Conservation (phyloP, 2,888 invertebrate genomes). For the Tipula helvola region DNA sequence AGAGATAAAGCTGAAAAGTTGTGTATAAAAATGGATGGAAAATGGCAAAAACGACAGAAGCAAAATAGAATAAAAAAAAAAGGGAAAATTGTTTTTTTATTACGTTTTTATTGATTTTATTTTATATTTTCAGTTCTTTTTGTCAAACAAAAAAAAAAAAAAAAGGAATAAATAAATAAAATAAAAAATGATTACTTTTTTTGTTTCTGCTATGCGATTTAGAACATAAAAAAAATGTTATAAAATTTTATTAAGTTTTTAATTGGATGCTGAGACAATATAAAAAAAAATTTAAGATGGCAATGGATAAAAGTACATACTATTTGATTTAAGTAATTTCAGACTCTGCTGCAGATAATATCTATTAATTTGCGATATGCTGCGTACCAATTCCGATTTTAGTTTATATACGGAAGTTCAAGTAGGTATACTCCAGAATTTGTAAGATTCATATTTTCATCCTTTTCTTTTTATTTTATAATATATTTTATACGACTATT, state of each 20-base stretch:
- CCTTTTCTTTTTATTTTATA: too few relatives aligned
- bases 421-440: too few relatives aligned
- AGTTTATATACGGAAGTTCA: too few relatives aligned
- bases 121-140: neutral
- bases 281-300: neutral
- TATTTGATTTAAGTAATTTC: neutral
- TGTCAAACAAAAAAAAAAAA: neutral
- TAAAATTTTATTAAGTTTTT: neutral
- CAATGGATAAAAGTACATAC: neutral
- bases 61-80: neutral
- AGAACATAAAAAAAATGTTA: neutral
- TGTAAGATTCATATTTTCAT: too few relatives aligned
- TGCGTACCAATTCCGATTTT: too few relatives aligned
- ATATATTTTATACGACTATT: too few relatives aligned
- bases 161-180: neutral
- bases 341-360: neutral
- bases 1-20: neutral
- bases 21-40: neutral
- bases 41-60: neutral
- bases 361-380: neutral
- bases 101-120: neutral
- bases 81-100: neutral
- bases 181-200: neutral
- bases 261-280: neutral
- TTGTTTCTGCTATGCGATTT: neutral